Percentiles rank a stretch among this genome's conserved stretches.
These are phyloP conservation scores for Venusia cambrica DNA, from an alignment of 2,888 invertebrate species.

Conservation along the genomic window DNA sequence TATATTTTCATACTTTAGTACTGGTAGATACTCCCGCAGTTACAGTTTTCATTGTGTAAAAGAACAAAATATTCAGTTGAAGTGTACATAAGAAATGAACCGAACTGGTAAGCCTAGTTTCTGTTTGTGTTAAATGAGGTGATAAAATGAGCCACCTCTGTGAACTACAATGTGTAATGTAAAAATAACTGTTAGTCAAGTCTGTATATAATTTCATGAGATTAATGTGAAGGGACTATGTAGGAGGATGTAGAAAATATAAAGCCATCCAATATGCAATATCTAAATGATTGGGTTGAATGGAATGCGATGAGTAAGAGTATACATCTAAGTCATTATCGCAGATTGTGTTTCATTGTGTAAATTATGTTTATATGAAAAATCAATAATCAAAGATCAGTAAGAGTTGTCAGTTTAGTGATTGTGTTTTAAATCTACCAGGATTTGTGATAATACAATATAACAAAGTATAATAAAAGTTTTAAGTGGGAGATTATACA, in stretches of 20 bases:
- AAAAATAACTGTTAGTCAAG: constrained; percentile 74
- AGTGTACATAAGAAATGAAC: constrained; percentile 53
- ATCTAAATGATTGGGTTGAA: constrained; percentile 75
- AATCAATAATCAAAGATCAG: constrained; percentile 77
- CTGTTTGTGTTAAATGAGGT: constrained; percentile 44
- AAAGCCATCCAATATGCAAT: constrained; percentile 79
- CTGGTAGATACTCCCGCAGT: constrained; percentile 80
- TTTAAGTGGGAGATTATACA: constrained; percentile 80
- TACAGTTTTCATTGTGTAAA: constrained; percentile 58
- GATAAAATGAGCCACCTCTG: constrained; percentile 46
- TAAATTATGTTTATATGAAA: constrained; percentile 80
- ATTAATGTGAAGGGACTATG: constrained; percentile 70
- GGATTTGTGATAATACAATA: constrained; percentile 88
- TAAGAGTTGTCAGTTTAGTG: constrained; percentile 82
- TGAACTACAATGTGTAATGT: constrained; percentile 63
- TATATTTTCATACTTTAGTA: constrained; percentile 82
- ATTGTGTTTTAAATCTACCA: constrained; percentile 86
- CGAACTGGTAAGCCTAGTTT: constrained; percentile 59
- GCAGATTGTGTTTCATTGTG: constrained; percentile 78
- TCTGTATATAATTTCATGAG: constrained; percentile 80
- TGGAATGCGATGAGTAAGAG: constrained; percentile 69
- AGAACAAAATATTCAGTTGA: constrained; percentile 49
- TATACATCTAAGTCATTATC: constrained; percentile 75
- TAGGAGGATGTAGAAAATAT: constrained; percentile 71
- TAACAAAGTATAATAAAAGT: constrained; percentile 84